Evolutionary conservation across 2,113 vertebrate species (phyloP).

Genomic region (Melospiza melodia): DNA sequence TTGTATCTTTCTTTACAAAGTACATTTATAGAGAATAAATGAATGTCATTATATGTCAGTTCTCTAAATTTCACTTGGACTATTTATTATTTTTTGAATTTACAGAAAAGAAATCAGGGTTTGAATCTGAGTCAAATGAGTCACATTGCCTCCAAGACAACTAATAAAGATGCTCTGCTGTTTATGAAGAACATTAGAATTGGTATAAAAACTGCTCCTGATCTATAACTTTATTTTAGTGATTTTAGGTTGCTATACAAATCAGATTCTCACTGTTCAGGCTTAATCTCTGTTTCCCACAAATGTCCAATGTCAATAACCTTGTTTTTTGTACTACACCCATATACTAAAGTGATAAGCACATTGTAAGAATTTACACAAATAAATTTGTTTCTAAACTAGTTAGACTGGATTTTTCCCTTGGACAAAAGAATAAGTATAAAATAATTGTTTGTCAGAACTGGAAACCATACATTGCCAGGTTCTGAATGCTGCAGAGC

Average conservation of each 20-base stretch:
- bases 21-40: neutral
- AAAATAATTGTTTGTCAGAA: neutral
- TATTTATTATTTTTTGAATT: neutral
- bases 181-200: neutral
- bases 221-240: neutral
- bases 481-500: neutral
- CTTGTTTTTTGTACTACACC: neutral
- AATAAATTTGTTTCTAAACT: neutral
- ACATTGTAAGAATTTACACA: neutral
- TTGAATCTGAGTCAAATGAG: neutral
- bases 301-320: neutral
- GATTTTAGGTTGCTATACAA: neutral
- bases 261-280: neutral
- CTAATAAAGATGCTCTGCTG: neutral
- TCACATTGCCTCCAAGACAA: neutral
- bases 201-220: neutral
- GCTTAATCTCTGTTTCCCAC: neutral
- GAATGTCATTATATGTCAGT: neutral
- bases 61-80: neutral
- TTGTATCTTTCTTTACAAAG: neutral
- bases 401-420: neutral
- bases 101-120: neutral
- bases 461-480: neutral
- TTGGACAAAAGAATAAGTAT: neutral
- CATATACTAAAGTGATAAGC: neutral